Evolutionary conservation across 2,797 vertebrate genomes (phyloP).

Genomic region (Megaceryle alcyon): DNA sequence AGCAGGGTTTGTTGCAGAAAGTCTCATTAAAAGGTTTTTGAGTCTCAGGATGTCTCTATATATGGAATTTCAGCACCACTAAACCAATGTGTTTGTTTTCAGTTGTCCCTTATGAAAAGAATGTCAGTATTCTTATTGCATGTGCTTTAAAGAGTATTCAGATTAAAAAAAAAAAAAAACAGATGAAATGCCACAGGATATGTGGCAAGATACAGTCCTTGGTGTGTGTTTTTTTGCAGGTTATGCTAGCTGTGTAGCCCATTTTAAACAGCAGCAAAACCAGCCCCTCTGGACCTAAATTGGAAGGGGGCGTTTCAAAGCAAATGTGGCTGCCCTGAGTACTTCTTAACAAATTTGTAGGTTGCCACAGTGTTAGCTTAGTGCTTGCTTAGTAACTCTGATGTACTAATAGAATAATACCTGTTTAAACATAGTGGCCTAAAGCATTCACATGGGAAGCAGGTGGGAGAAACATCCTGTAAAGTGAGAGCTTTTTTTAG

Average conservation of each 20-base stretch:
- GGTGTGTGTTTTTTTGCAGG: neutral
- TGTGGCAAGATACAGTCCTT: neutral
- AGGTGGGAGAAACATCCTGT: neutral
- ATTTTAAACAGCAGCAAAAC: neutral
- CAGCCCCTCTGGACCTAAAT: neutral
- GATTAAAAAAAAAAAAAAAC: neutral
- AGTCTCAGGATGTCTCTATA: fast-evolving
- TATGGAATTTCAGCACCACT: neutral
- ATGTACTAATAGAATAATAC: neutral
- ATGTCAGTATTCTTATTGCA: neutral
- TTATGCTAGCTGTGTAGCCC: neutral
- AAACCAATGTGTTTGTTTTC: neutral
- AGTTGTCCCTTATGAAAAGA: neutral
- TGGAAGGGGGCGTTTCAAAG: neutral
- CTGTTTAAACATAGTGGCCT: neutral
- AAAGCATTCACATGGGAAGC: neutral
- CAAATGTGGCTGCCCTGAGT: neutral
- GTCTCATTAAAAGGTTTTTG: neutral
- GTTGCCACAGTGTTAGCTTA: neutral
- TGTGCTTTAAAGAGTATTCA: neutral
- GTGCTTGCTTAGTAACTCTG: neutral
- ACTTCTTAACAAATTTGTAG: neutral
- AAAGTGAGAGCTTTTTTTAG: neutral
- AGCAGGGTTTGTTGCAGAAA: neutral
- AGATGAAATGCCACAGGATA: neutral